Base-by-base conservation (phyloP, 1,140 invertebrate species). In the Lordiphosa collinella region DNA sequence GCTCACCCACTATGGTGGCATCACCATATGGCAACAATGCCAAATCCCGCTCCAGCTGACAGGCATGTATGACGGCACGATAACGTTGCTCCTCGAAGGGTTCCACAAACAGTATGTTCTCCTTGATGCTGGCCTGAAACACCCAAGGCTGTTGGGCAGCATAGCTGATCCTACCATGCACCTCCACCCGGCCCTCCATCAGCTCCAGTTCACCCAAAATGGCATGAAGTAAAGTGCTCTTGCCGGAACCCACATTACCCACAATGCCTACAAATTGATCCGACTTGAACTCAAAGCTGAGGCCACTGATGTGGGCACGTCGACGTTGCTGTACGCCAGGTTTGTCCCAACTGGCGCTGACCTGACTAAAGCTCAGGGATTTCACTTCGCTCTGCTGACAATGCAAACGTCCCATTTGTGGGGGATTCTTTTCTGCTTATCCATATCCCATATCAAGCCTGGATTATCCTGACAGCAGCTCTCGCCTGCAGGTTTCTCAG, bases 41-140 rank as follows among this genome's bases (percentile, higher is more conserved):
- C 88, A 92, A 93, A 91, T 88, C 94, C 12, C 90, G 88, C 31
- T 91, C 90, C 37, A 93, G 75, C n/a, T 92, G 92, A 56, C 92
- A 92, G 2, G 90, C 92, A 67, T 90, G 89, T 1, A 93, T 60
- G 66, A 93, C 92, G 40, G 91, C 89, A n/a, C 91, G 90, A 55
- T 94, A 94, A 34, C 90, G 90, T 50, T 91, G 88, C 71, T 91
- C 89, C 68, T 93, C 90, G 79, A 91, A 92, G 9, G 91, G 89
- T 61, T 91, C 90, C 2, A 95, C 95, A 76, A 97, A 96, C 0
- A 96, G 76, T 51, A 97, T 96, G 86, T 97, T 97, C 61, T 96
- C 94, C 16, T 93, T 89, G 0, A 93, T 91, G 6, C 90, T 89
- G 9, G 89, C 90, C 31, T 90, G 90, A 25, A 92, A 92, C 0